Conservation (phyloP, 2,797 vertebrate species). For the Cuculus canorus region DNA sequence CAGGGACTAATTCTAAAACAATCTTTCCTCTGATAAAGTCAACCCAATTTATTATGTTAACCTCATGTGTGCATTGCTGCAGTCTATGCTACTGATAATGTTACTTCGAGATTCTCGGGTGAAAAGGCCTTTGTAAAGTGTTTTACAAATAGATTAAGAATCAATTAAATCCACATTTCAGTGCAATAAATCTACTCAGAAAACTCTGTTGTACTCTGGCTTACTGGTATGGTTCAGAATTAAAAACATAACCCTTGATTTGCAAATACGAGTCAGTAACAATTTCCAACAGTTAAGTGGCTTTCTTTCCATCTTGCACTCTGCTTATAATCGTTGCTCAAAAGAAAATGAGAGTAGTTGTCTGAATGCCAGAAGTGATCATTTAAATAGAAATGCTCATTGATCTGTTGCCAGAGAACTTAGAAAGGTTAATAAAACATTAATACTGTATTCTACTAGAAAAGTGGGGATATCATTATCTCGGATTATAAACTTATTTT, state of each 20-base stretch:
- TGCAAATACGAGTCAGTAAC: not conserved
- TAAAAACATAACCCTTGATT: not conserved
- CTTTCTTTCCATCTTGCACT: not conserved
- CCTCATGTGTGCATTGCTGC: not conserved
- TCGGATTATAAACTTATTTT: not conserved
- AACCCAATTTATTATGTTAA: not conserved
- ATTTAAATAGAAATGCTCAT: not conserved
- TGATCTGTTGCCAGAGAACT: not conserved
- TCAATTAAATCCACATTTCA: conserved; percentile 11
- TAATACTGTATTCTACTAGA: not conserved
- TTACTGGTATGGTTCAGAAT: not conserved
- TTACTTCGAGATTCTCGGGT: not conserved
- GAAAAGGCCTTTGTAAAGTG: not conserved
- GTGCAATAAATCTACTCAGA: not conserved
- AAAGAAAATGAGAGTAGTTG: not conserved
- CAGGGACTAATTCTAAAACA: not conserved
- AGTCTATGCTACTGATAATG: not conserved
- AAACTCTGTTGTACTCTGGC: not conserved
- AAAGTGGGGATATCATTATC: not conserved
- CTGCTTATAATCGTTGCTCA: not conserved
- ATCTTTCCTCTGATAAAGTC: conserved; percentile 3
- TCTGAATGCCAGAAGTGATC: not conserved
- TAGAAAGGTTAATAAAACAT: not conserved
- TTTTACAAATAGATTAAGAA: not conserved
- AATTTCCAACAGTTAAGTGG: not conserved